Percentiles rank a stretch among this genome's conserved stretches.
Conservation (phyloP, 2,888 invertebrate species). For the Drosophila anomalipes region DNA sequence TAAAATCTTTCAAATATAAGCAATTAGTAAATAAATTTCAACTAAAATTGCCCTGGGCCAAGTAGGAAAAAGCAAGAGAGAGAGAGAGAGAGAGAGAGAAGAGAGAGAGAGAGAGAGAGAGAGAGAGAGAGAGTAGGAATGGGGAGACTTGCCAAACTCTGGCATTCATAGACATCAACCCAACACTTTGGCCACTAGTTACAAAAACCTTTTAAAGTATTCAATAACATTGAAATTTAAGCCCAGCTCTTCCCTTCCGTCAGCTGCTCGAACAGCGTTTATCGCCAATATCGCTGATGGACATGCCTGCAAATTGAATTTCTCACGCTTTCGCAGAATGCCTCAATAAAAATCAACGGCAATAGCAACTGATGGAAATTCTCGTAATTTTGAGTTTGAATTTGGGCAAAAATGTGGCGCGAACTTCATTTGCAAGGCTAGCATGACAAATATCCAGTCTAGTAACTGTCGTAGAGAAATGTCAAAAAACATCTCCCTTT, state of each 20-base stretch:
- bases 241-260: constrained; percentile 20
- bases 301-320: constrained; percentile 70
- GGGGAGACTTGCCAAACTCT: constrained; percentile 4
- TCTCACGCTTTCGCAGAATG: constrained; percentile 53
- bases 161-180: constrained; percentile 57
- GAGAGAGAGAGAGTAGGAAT: too few species aligned
- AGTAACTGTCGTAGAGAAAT: constrained; percentile 3
- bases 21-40: constrained; percentile 65
- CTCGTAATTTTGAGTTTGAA: constrained; percentile 34
- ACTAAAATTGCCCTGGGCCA: constrained; percentile 14
- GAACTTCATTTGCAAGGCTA: constrained; percentile 39
- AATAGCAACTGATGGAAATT: constrained; percentile 31
- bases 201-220: constrained; percentile 78
- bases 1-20: constrained; percentile 59
- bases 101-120: background rate
- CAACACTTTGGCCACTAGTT: constrained; percentile 41
- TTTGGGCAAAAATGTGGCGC: constrained; percentile 48
- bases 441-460: constrained; percentile 10
- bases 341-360: constrained; percentile 27
- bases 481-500: background rate
- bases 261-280: constrained; percentile 8
- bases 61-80: background rate
- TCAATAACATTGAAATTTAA: constrained; percentile 75
- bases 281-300: constrained; percentile 50
- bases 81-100: background rate